Evolutionary conservation across 2,113 vertebrate genomes (phyloP).

Genomic region (Mastomys coucha): DNA sequence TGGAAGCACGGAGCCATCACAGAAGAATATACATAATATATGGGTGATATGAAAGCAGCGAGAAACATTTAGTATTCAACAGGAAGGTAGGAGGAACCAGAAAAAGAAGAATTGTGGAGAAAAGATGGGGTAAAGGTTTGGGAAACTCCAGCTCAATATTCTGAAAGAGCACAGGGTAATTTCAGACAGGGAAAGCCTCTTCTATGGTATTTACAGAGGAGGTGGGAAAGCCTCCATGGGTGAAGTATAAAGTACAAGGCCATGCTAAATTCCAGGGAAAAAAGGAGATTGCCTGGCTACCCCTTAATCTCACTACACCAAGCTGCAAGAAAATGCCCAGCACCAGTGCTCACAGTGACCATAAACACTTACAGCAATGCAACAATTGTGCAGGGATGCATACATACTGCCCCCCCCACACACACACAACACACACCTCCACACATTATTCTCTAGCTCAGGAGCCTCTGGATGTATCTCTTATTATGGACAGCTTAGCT

Average conservation of each 20-base stretch:
- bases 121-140: neutral
- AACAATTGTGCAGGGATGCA: rapidly evolving
- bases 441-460: rapidly evolving
- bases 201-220: neutral
- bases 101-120: rapidly evolving
- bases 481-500: rapidly evolving
- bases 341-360: rapidly evolving
- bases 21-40: neutral
- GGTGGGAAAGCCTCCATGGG: rapidly evolving
- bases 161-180: rapidly evolving
- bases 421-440: rapidly evolving
- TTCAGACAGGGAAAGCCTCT: neutral
- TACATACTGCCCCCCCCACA: rapidly evolving
- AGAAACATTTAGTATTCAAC: neutral
- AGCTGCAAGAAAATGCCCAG: neutral
- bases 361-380: rapidly evolving
- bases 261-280: rapidly evolving
- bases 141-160: neutral
- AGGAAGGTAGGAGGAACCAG: neutral
- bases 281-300: rapidly evolving
- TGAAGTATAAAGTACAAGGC: rapidly evolving
- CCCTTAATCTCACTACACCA: neutral
- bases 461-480: rapidly evolving
- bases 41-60: neutral
- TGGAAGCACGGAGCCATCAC: neutral